Conservation (phyloP, 1,140 invertebrate species). For the Phocides pigmalion region DNA sequence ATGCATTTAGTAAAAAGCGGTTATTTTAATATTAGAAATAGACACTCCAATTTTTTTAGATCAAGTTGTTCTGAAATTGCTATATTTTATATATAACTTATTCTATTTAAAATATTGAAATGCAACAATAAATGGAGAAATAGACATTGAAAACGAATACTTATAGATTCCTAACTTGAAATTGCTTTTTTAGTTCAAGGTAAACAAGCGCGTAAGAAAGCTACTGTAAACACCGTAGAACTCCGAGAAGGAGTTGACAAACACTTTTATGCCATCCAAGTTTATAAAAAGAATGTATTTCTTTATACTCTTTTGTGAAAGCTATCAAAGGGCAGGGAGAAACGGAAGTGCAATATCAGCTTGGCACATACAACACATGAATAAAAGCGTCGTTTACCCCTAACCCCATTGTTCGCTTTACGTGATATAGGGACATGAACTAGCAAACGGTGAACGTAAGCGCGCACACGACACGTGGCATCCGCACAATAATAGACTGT, state of each 20-base stretch:
- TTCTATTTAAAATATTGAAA: too few relatives aligned
- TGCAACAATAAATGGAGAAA: too few relatives aligned
- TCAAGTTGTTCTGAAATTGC: too few relatives aligned
- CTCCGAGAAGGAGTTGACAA: neutral
- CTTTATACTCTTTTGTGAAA: neutral
- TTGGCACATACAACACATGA: conserved; percentile 24
- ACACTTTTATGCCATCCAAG: neutral
- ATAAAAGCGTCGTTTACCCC: conserved; percentile 30
- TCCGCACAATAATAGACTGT: conserved; percentile 64
- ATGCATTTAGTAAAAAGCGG: too few relatives aligned
- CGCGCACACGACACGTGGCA: conserved; percentile 49
- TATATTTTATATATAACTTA: too few relatives aligned
- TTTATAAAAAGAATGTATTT: conserved; percentile 5
- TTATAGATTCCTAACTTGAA: neutral
- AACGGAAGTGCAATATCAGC: conserved; percentile 27
- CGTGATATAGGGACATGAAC: conserved; percentile 32
- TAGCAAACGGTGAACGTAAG: conserved; percentile 34
- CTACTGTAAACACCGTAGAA: neutral
- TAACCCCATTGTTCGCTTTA: conserved; percentile 31
- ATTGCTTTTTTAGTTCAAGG: neutral
- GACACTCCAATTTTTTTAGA: too few relatives aligned
- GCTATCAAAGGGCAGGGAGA: conserved; percentile 18
- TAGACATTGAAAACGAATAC: neutral
- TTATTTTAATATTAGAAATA: too few relatives aligned
- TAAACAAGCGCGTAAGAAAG: neutral